Evolutionary conservation across 2,797 vertebrate genomes (phyloP).

Genomic region (Pangasius krempfi): DNA sequence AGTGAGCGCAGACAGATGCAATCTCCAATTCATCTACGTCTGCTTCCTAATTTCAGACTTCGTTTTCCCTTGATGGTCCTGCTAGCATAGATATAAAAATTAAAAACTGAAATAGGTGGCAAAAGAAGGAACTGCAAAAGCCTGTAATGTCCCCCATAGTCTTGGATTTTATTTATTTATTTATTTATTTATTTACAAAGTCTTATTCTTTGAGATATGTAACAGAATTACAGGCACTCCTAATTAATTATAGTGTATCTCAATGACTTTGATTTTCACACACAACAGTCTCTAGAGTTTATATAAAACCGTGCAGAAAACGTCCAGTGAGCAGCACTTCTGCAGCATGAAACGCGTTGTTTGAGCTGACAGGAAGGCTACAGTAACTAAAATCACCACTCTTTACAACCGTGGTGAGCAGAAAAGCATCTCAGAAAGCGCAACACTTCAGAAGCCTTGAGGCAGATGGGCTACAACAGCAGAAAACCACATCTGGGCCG

Average conservation of each 20-base stretch:
- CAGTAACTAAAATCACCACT: not conserved
- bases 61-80: not conserved
- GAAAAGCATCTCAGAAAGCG: not conserved
- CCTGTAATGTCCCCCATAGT: not conserved
- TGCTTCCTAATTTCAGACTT: slow-evolving; percentile 9
- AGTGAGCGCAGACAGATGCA: slow-evolving; percentile 8
- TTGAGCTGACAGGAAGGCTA: too few relatives aligned
- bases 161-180: not conserved
- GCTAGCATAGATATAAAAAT: not conserved
- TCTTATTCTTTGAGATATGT: not conserved
- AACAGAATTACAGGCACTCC: not conserved
- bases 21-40: slow-evolving; percentile 1
- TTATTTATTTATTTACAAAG: not conserved
- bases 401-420: not conserved
- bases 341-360: not conserved
- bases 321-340: not conserved
- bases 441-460: too few relatives aligned
- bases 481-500: not conserved
- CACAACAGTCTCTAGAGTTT: not conserved
- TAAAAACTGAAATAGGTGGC: not conserved
- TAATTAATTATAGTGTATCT: too few relatives aligned
- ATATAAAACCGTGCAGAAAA: not conserved
- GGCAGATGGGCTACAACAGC: too few relatives aligned
- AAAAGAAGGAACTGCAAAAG: not conserved
- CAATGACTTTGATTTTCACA: not conserved